Percentiles rank a stretch among this genome's conserved stretches.
These are phyloP conservation scores for Drosophila histrio DNA, from an alignment of 2,888 invertebrate species.

Conservation along the genomic window DNA sequence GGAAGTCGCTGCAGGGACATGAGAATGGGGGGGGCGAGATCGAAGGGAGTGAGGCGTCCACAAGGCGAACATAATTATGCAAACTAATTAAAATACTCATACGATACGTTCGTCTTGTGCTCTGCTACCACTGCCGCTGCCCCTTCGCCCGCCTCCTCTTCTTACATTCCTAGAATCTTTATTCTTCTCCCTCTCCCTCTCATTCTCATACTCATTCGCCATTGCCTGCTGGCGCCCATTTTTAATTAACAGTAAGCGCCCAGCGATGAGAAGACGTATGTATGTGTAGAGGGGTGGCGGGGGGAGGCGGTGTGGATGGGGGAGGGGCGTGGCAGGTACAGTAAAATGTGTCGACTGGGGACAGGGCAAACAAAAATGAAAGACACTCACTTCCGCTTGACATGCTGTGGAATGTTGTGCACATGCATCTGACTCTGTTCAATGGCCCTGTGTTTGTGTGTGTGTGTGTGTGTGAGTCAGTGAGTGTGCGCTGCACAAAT, in stretches of 20 bases:
- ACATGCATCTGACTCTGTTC: slow-evolving; percentile 71
- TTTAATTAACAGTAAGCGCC: slow-evolving; percentile 79
- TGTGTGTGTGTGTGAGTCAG: slow-evolving; percentile 8
- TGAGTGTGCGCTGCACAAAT: slow-evolving; percentile 61
- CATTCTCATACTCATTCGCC: slow-evolving; percentile 6
- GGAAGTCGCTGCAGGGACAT: slow-evolving; percentile 24
- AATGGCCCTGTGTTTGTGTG: slow-evolving; percentile 19
- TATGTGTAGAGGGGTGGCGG: background rate
- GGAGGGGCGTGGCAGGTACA: slow-evolving; percentile 26
- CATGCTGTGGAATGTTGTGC: slow-evolving; percentile 72
- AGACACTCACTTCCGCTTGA: slow-evolving; percentile 80
- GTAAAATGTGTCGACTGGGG: slow-evolving; percentile 37
- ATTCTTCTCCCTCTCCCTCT: slow-evolving; percentile 8
- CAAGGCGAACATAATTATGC: slow-evolving; percentile 74
- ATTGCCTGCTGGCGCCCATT: slow-evolving; percentile 65
- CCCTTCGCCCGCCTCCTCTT: background rate
- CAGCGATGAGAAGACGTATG: slow-evolving; percentile 66
- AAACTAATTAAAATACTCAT: slow-evolving; percentile 80
- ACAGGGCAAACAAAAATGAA: slow-evolving; percentile 75
- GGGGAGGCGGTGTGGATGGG: background rate
- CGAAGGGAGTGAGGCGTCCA: slow-evolving; percentile 6
- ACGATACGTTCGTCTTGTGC: slow-evolving; percentile 62
- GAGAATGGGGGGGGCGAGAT: background rate
- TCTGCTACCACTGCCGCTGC: background rate
- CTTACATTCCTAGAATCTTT: background rate